Base-by-base conservation (phyloP, 2,888 invertebrate genomes). In the Acanthosepion pharaonis region DNA sequence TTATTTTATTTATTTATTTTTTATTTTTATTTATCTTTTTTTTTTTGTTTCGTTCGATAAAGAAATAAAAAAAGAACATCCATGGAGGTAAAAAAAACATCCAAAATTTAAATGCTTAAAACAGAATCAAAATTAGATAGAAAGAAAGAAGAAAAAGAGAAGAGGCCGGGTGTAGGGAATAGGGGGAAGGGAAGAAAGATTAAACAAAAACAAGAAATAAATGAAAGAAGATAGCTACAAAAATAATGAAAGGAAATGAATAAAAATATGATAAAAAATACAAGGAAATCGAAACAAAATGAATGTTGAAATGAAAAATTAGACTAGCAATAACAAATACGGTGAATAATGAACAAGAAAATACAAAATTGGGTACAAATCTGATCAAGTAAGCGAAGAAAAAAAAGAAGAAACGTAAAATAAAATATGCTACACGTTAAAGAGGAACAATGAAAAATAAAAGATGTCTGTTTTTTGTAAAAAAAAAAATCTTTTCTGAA, bases 381-480 rank as follows among this genome's bases (percentile, higher is more conserved):
- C 78, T 11, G 78, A 78, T n/a, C 15, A 33, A 78, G n/a, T 78
- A 11, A n/a, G 78, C 78, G 78, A 78, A 78, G 78, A 78, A 78
- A n/a, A n/a, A n/a, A 11, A 33, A n/a, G 11, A n/a, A 78, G 11
- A 25, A 25, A 28, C 11, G 18, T n/a, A 11, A n/a, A 78, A 78
- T 4, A 5, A 78, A 78, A 78, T 78, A 78, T 33, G n/a, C n/a
- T 78, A 15, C 78, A n/a, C 33, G 9, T 33, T n/a, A 78, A 78
- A 78, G n/a, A 33, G n/a, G 78, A 78, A 78, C 78, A 78, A 78
- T n/a, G n/a, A 78, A 78, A 78, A 78, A 78, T 59, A 78, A 78
- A 78, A 78, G n/a, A 78, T 78, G 78, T 15, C 78, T 11, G n/a
- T 33, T 78, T 78, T 78, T 78, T n/a, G 20, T n/a, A n/a, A 11